Evolutionary conservation across 2,113 vertebrate genomes (phyloP).

Genomic region (Antechinus stuartii): DNA sequence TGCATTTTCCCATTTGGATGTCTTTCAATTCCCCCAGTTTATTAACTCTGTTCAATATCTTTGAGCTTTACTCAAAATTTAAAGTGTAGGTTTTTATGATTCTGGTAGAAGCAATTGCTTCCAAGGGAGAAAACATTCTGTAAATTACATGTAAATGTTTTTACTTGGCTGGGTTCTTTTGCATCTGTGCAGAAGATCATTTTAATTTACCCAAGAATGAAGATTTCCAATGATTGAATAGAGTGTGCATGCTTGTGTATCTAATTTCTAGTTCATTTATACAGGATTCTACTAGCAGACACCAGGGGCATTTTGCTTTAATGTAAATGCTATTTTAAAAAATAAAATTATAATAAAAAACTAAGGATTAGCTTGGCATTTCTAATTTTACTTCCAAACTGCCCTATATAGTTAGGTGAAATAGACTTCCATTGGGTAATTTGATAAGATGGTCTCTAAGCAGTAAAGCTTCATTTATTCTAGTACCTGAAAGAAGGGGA

Average conservation of each 20-base stretch:
- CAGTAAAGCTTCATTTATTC: neutral
- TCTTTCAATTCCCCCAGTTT: constrained; percentile 76
- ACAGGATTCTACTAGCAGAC: constrained; percentile 72
- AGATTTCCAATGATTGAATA: constrained; percentile 67
- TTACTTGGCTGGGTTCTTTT: constrained; percentile 80
- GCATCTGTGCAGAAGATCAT: constrained; percentile 78
- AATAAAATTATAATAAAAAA: constrained; percentile 76
- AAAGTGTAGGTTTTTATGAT: constrained; percentile 79
- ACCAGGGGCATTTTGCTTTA: constrained; percentile 73
- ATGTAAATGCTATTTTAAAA: constrained; percentile 70
- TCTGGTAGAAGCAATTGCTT: constrained; percentile 76
- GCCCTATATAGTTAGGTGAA: constrained; percentile 45
- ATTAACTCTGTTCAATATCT: constrained; percentile 77
- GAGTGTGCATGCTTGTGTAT: constrained; percentile 49
- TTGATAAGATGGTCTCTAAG: constrained; percentile 38
- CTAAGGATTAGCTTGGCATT: constrained; percentile 63
- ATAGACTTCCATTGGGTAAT: constrained; percentile 39
- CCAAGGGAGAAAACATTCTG: constrained; percentile 80
- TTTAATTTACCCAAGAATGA: constrained; percentile 80
- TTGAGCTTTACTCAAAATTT: constrained; percentile 80
- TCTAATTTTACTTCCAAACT: constrained; percentile 63
- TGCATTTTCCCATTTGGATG: constrained; percentile 71
- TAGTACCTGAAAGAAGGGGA: neutral
- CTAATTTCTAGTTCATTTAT: constrained; percentile 78
- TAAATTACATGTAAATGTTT: constrained; percentile 83